These are phyloP conservation scores for Pollenia griseotomentosa DNA, from an alignment of 2,888 invertebrate genomes.

Conservation along the genomic window DNA sequence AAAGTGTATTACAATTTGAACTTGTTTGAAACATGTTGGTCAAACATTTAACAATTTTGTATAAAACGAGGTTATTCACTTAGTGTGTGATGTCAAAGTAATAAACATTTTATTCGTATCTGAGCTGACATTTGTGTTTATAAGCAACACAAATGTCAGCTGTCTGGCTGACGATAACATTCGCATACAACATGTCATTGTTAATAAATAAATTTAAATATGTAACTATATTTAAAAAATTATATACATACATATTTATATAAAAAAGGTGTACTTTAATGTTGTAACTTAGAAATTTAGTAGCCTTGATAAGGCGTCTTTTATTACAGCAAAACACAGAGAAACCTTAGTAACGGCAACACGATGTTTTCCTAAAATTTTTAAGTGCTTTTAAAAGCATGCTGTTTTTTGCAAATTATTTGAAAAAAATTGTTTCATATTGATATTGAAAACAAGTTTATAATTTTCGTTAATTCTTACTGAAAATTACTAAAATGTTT, in stretches of 20 bases:
- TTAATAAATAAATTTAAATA: conserved; percentile 41
- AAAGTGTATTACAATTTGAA: no score
- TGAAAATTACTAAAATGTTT: background rate
- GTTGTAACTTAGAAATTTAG: conserved; percentile 64
- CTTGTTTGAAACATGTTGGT: background rate
- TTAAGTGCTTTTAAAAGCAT: background rate
- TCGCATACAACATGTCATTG: conserved; percentile 26
- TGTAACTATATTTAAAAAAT: background rate
- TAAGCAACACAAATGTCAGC: conserved; percentile 24
- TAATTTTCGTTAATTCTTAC: no score
- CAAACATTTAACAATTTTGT: background rate
- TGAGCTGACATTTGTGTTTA: background rate
- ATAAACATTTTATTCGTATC: conserved; percentile 20
- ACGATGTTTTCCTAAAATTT: background rate
- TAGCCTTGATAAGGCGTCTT: conserved; percentile 65
- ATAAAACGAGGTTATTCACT: conserved; percentile 4
- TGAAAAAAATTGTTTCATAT: background rate
- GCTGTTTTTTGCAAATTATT: background rate
- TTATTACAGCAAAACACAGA: conserved; percentile 53
- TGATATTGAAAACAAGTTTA: no score
- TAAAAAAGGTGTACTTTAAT: conserved; percentile 22
- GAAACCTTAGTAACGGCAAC: conserved; percentile 8
- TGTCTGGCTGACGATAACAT: conserved; percentile 3
- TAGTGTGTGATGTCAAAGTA: conserved; percentile 22
- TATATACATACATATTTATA: background rate